phyloP scores from a whole-genome alignment of 2,113 vertebrate species.

The Labrus mixtus region DNA sequence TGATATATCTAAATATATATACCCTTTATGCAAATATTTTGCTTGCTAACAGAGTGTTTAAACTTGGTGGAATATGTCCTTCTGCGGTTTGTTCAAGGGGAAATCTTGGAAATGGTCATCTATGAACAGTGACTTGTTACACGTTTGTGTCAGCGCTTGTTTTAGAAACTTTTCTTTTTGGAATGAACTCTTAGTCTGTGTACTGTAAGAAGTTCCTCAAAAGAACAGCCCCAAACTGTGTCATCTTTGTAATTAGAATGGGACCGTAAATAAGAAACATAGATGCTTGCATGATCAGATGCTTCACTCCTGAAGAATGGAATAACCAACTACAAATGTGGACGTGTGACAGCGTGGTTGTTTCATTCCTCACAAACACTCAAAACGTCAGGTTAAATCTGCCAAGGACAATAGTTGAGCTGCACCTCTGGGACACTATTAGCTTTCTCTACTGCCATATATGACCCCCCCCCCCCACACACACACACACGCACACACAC shows the following conservation, averaged over 20 bases:
- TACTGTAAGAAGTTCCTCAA: slow-evolving; percentile 35
- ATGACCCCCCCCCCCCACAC: background rate
- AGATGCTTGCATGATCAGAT: background rate
- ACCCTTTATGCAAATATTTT: background rate
- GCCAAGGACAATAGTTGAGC: background rate
- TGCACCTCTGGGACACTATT: background rate
- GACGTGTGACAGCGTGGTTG: too few relatives aligned
- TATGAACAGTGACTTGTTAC: background rate
- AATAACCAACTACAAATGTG: background rate
- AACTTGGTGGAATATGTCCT: background rate
- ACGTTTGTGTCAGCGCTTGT: slow-evolving; percentile 11
- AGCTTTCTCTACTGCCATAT: too few relatives aligned
- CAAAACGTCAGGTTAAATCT: background rate
- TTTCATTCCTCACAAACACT: background rate
- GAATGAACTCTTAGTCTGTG: slow-evolving; percentile 12
- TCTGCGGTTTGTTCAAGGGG: background rate
- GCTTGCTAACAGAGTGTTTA: slow-evolving; percentile 18
- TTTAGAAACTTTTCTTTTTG: slow-evolving; percentile 19
- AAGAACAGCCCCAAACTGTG: slow-evolving; percentile 14
- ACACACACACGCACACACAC: too few relatives aligned
- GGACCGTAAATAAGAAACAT: background rate
- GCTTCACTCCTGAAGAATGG: background rate
- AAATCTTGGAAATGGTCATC: background rate
- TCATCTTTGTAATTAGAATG: background rate
- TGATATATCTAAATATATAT: slow-evolving; percentile 8